Conservation (phyloP, 1,140 invertebrate genomes). For the Caerostris extrusa region DNA sequence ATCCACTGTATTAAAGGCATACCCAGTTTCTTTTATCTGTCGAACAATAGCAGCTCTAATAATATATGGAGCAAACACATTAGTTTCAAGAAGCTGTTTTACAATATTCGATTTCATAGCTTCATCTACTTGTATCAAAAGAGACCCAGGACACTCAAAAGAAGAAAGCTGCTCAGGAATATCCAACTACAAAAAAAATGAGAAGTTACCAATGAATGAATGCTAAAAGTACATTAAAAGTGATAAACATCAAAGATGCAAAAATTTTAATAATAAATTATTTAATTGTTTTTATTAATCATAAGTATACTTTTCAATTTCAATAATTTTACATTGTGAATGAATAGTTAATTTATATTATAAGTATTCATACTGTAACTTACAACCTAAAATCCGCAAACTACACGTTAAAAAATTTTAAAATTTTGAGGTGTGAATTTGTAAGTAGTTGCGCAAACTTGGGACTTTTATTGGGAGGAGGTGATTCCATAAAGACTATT, state of each 20-base stretch:
- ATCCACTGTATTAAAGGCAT: constrained; percentile 60
- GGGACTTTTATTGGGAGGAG: too few relatives aligned
- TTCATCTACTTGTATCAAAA: constrained; percentile 59
- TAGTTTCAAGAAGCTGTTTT: constrained; percentile 26
- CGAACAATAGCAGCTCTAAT: constrained; percentile 54
- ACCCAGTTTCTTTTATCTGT: constrained; percentile 63
- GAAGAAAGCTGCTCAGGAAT: background rate
- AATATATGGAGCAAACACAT: constrained; percentile 47
- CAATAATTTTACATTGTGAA: too few relatives aligned
- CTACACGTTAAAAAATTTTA: too few relatives aligned
- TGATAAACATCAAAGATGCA: background rate
- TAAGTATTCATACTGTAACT: too few relatives aligned
- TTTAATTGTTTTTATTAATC: too few relatives aligned
- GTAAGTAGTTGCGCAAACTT: too few relatives aligned
- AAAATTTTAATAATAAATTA: too few relatives aligned
- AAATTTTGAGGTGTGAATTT: too few relatives aligned
- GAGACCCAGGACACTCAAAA: background rate
- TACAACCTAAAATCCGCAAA: too few relatives aligned
- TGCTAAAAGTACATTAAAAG: background rate
- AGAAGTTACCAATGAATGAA: background rate
- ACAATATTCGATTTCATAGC: constrained; percentile 68
- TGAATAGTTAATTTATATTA: too few relatives aligned
- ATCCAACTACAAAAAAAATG: constrained; percentile 18
- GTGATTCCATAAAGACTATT: too few relatives aligned
- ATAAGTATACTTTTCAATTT: too few relatives aligned